Conservation (phyloP, 2,797 vertebrate genomes). For the Gallinago nigripennis region DNA sequence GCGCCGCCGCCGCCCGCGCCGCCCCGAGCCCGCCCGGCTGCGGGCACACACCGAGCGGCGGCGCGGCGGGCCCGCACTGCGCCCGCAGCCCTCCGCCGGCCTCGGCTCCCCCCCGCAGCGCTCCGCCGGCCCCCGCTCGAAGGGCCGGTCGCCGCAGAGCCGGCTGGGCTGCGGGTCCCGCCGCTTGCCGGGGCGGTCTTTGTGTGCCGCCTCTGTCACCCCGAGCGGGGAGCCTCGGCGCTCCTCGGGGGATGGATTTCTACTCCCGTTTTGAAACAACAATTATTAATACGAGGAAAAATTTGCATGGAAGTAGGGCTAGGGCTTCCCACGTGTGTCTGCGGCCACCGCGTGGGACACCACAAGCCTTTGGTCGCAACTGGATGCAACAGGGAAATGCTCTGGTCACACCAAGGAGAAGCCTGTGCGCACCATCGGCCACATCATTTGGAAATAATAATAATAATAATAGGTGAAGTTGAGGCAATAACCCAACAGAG, state of each 20-base stretch:
- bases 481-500: neutral
- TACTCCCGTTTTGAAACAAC: neutral
- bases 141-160: too few species aligned
- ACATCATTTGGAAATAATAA: neutral
- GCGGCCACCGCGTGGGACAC: neutral
- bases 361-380: neutral
- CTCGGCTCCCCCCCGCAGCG: too few species aligned
- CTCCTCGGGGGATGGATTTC: neutral
- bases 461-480: neutral
- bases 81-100: neutral
- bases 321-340: neutral
- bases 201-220: neutral
- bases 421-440: neutral
- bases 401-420: neutral
- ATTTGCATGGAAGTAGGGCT: neutral
- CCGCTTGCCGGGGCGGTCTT: neutral
- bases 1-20: neutral
- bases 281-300: fast-evolving
- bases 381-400: neutral
- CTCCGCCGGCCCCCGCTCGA: too few species aligned
- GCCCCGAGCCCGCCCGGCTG: neutral
- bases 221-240: neutral
- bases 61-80: neutral
- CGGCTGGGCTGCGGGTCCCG: neutral
- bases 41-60: neutral